Evolutionary conservation across 2,113 vertebrate species (phyloP).

Genomic region (Cyphomyrus plagiostoma): DNA sequence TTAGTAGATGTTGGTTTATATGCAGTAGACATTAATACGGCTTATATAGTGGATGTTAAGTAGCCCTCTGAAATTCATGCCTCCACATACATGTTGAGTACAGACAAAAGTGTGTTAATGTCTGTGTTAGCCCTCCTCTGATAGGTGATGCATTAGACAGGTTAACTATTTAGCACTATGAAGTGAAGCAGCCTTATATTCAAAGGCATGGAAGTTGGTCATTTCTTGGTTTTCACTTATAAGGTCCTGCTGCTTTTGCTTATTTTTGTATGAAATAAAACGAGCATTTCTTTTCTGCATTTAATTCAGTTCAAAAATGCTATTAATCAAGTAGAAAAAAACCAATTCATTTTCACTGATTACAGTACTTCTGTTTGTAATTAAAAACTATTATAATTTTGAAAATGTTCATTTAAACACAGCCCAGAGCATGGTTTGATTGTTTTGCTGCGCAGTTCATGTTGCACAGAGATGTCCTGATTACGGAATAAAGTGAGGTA

Average conservation of each 20-base stretch:
- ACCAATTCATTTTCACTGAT: not conserved
- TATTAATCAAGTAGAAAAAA: conserved; percentile 12
- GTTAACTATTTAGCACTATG: not conserved
- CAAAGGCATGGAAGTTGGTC: not conserved
- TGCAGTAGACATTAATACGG: not conserved
- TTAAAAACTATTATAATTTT: conserved; percentile 25
- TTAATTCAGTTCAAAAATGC: not conserved
- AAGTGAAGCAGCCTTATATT: not conserved
- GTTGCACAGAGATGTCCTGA: conserved; percentile 1
- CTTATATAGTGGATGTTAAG: not conserved
- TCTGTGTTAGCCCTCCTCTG: not conserved
- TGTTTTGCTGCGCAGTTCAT: not conserved
- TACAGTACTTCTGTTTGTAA: conserved; percentile 14
- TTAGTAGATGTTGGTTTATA: not conserved
- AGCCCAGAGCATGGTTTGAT: not conserved
- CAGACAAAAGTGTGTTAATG: not conserved
- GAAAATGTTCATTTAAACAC: not conserved
- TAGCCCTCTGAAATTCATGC: not conserved
- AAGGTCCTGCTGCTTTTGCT: not conserved
- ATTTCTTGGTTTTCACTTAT: not conserved
- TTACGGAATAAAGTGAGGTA: not conserved
- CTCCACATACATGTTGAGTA: not conserved
- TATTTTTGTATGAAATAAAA: not conserved
- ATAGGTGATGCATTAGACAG: not conserved
- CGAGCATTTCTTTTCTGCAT: not conserved